Conservation (phyloP, 2,113 vertebrate genomes). For the Cryptotis parvus region DNA sequence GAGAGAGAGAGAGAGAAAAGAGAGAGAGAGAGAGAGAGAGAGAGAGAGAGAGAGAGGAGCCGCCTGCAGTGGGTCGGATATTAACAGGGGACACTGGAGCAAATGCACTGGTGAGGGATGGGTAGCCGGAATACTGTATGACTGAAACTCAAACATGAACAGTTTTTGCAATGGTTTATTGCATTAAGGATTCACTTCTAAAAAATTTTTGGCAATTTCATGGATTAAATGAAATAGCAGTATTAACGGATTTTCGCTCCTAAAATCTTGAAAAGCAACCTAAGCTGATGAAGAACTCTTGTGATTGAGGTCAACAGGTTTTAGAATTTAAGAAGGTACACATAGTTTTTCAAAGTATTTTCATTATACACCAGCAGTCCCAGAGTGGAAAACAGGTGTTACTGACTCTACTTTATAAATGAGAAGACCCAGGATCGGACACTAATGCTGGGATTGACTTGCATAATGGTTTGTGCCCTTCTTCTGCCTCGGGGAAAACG, state of each 20-base stretch:
- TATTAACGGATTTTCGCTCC: not conserved
- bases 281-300: not conserved
- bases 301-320: not conserved
- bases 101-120: no score
- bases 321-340: slow-evolving; percentile 7
- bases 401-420: not conserved
- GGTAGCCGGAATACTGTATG: no score
- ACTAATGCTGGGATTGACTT: not conserved
- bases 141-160: no score
- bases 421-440: not conserved
- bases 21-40: no score
- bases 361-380: not conserved
- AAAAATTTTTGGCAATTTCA: no score
- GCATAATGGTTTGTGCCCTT: not conserved
- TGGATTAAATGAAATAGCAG: not conserved
- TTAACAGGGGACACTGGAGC: no score
- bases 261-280: slow-evolving; percentile 30
- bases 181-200: no score
- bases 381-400: not conserved
- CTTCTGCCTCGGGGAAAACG: not conserved
- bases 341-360: slow-evolving; percentile 3
- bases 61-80: no score
- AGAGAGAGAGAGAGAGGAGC: no score
- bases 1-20: no score
- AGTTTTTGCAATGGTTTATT: no score